These are phyloP conservation scores for Hypselothyrea guttata DNA, from an alignment of 2,888 invertebrate genomes.

Conservation along the genomic window DNA sequence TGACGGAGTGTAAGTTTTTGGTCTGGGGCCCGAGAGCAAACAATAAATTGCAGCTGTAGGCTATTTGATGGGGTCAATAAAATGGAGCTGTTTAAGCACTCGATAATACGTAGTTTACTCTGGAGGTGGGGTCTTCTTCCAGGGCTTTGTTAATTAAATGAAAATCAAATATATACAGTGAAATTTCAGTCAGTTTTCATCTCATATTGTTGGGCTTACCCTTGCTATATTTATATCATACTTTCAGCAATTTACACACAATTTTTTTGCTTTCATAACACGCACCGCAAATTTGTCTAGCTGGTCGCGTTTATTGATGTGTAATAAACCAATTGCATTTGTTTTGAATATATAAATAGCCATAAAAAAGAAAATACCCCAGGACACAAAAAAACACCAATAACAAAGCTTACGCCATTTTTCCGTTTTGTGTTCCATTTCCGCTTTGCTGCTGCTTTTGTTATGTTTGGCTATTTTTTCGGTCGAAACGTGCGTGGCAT, in stretches of 20 bases:
- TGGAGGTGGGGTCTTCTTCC: too few species aligned
- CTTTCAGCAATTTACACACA: too few species aligned
- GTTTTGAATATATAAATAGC: conserved; percentile 80
- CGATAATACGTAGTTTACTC: conserved; percentile 35
- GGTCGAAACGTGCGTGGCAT: conserved; percentile 64
- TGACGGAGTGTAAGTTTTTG: conserved; percentile 19
- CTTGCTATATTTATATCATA: too few species aligned
- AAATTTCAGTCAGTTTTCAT: too few species aligned
- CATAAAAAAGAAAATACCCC: conserved; percentile 51
- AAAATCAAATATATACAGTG: conserved; percentile 24
- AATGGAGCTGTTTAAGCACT: conserved; percentile 41
- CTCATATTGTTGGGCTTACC: conserved; percentile 15
- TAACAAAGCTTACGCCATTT: conserved; percentile 54
- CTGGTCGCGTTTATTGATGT: conserved; percentile 69
- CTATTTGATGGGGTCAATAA: conserved; percentile 52
- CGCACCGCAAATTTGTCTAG: conserved; percentile 59
- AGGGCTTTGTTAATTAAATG: conserved; percentile 2
- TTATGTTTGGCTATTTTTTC: conserved; percentile 30
- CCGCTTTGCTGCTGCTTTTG: conserved; percentile 42
- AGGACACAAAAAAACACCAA: conserved; percentile 12
- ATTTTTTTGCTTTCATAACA: conserved; percentile 21
- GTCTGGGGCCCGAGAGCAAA: conserved; percentile 42
- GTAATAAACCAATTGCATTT: conserved; percentile 80
- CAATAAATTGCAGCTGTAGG: conserved; percentile 75
- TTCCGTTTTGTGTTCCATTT: conserved; percentile 46